phyloP scores from a whole-genome alignment of 2,888 invertebrate genomes.

The Arenicola marina region DNA sequence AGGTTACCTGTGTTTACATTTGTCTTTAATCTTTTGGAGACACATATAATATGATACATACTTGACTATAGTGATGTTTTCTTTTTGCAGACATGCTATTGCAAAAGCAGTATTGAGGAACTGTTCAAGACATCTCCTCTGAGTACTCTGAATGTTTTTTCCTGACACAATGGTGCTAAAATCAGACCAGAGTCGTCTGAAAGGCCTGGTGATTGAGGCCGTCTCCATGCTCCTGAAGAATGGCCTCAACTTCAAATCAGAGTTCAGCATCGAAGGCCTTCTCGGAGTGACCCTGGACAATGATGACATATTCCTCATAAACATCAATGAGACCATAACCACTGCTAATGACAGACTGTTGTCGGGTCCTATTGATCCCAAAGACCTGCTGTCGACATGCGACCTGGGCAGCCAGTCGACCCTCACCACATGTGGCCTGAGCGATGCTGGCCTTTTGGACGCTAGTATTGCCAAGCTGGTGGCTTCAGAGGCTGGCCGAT shows the following conservation, averaged over 20 bases:
- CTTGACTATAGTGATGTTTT: too few relatives aligned
- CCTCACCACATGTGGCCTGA: background rate
- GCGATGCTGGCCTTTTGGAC: background rate
- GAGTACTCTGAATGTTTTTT: too few relatives aligned
- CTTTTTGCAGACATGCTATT: too few relatives aligned
- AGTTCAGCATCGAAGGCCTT: constrained; percentile 29
- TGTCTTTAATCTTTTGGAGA: too few relatives aligned
- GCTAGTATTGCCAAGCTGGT: too few relatives aligned
- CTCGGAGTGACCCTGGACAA: constrained; percentile 31
- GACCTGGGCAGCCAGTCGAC: background rate
- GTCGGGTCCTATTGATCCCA: background rate
- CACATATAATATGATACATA: too few relatives aligned
- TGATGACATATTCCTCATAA: constrained; percentile 28
- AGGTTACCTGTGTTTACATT: too few relatives aligned
- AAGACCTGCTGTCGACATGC: background rate
- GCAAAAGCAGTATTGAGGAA: too few relatives aligned
- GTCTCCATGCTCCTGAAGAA: constrained; percentile 22
- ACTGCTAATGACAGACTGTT: background rate
- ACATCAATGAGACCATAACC: constrained; percentile 28
- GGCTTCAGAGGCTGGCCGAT: too few relatives aligned
- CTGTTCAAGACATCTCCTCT: too few relatives aligned
- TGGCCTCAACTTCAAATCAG: constrained; percentile 12
- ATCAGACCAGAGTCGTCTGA: background rate
- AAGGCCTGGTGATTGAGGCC: constrained; percentile 20
- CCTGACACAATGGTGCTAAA: too few relatives aligned